Base-by-base conservation (phyloP, 1,140 invertebrate species). In the Pomacea maculata region DNA sequence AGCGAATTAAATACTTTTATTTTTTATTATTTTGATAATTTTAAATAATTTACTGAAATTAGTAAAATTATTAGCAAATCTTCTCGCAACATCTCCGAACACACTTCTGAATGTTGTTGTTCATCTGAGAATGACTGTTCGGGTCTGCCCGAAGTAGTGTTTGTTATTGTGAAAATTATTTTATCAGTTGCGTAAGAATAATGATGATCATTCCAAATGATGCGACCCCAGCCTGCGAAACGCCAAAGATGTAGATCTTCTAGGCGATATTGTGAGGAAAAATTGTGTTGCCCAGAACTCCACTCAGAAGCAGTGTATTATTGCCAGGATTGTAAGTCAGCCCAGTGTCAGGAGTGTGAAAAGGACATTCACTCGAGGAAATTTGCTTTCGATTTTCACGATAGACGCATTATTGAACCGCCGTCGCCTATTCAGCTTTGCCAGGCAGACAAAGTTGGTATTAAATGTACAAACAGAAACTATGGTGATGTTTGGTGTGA, bases 281-380 rank as follows among this genome's bases (percentile, higher is more conserved):
- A 88, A 78, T 86, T 88, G 29, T 86, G 85, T 78, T 91, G 90
- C 81, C 81, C 83, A 78, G 83, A 84, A 21, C 86, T 87, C 25
- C 75, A 83, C 14, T 83, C 89, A 54, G 84, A 88, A 80, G 91
- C 91, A n/a, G 68, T 80, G 61, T 89, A 83, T 78, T 70, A 82
- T 63, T 92, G 92, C 86, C 83, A 86, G 54, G 86, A 91, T 55
- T 92, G 91, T 83, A 86, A 86, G 21, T 88, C 90, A 57, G 82
- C 88, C 45, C 92, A 92, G 78, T 92, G 92, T 84, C 45, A 84
- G 73, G 83, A 86, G 29, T 92, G 92, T 84, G 91, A 91, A 80
- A 83, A 83, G 34, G 78, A 86, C 34, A 83, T 92, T n/a, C 92
- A 92, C 82, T 87, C 88, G 74, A 85, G 86, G 68, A 88, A 87